Percentiles rank a stretch among this genome's conserved stretches.
Evolutionary conservation across 2,797 vertebrate genomes (phyloP).

Genomic region (Spea hammondii): DNA sequence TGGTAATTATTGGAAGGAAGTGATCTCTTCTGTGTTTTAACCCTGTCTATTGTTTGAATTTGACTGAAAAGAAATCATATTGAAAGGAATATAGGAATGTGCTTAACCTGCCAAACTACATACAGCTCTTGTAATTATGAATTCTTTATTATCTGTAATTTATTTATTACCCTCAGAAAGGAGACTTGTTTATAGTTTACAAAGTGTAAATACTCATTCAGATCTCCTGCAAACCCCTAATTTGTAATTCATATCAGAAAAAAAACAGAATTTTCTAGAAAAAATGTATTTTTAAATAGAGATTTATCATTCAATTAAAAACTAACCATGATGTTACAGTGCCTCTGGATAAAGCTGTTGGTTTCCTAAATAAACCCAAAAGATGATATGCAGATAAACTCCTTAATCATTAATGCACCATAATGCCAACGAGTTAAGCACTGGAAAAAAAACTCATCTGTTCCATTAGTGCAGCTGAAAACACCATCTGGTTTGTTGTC

Average conservation of each 20-base stretch:
- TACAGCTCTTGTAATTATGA: too few relatives aligned
- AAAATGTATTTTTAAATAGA: background rate
- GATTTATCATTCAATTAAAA: background rate
- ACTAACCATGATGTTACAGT: background rate
- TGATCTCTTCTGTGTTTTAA: too few relatives aligned
- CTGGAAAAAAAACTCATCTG: slow-evolving; percentile 35
- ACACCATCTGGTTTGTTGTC: slow-evolving; percentile 47
- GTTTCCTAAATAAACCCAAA: background rate
- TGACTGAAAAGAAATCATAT: too few relatives aligned
- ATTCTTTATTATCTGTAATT: too few relatives aligned
- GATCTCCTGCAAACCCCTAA: too few relatives aligned
- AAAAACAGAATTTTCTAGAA: background rate
- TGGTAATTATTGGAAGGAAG: too few relatives aligned
- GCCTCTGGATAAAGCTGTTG: background rate
- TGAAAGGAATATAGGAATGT: too few relatives aligned
- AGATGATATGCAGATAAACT: background rate
- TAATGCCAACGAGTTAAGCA: slow-evolving; percentile 19
- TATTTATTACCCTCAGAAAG: too few relatives aligned
- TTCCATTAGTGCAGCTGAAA: slow-evolving; percentile 38
- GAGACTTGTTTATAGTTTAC: too few relatives aligned
- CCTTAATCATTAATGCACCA: slow-evolving; percentile 16
- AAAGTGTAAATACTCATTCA: too few relatives aligned
- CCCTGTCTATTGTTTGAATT: too few relatives aligned
- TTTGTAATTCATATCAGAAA: background rate
- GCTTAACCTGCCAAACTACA: too few relatives aligned